phyloP scores from a whole-genome alignment of 2,888 invertebrate genomes.

The Amphipyra berbera region DNA sequence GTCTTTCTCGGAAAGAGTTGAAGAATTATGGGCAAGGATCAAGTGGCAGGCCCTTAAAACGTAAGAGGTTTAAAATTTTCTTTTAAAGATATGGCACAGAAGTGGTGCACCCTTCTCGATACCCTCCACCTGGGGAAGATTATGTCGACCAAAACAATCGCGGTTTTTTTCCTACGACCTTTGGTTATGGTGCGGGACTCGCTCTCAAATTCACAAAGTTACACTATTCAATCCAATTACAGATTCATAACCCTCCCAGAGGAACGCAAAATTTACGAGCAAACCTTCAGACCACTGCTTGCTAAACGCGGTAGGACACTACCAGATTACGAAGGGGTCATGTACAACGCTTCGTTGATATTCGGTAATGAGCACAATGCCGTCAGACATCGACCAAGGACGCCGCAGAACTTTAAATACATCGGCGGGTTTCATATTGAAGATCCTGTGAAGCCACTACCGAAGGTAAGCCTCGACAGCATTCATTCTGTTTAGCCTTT shows the following conservation, averaged over 20 bases:
- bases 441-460: constrained; percentile 65
- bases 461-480: constrained; percentile 62
- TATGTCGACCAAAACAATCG: no score
- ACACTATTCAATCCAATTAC: constrained; percentile 1
- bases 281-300: constrained; percentile 60
- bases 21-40: constrained; percentile 61
- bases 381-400: constrained; percentile 60
- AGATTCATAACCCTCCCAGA: constrained; percentile 45
- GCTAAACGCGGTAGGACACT: constrained; percentile 59
- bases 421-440: constrained; percentile 76
- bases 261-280: constrained; percentile 56
- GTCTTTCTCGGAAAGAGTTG: constrained; percentile 56
- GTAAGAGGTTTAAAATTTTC: constrained; percentile 46
- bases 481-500: no score
- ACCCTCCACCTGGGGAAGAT: no score
- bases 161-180: no score
- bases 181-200: no score
- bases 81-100: no score
- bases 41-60: constrained; percentile 55
- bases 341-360: constrained; percentile 72
- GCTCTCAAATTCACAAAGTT: no score
- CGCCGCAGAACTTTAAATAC: constrained; percentile 72
- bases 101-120: no score
- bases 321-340: constrained; percentile 62
- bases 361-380: constrained; percentile 73